These are phyloP conservation scores for Synchiropus splendidus DNA, from an alignment of 2,113 vertebrate genomes.

Conservation along the genomic window DNA sequence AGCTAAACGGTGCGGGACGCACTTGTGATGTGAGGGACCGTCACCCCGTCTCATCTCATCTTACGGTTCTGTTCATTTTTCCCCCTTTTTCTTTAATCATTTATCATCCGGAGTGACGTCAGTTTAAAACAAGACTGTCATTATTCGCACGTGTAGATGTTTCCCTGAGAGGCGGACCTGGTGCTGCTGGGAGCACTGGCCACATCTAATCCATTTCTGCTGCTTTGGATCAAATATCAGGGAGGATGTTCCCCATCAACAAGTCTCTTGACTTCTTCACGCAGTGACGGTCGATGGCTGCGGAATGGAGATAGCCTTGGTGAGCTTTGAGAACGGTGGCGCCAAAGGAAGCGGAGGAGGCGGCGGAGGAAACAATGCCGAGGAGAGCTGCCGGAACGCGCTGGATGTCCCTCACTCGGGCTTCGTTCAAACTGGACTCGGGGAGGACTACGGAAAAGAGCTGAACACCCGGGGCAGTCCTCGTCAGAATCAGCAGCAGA, in stretches of 20 bases:
- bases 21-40: conserved; percentile 65
- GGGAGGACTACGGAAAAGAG: conserved; percentile 49
- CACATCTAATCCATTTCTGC: conserved; percentile 14
- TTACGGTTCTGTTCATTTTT: no score
- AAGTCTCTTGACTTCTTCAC: conserved; percentile 23
- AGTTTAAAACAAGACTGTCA: no score
- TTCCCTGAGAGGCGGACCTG: no score
- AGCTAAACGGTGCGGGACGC: conserved; percentile 36
- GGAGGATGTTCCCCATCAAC: conserved; percentile 41
- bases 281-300: conserved; percentile 56
- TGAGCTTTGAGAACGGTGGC: conserved; percentile 81
- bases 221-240: conserved; percentile 8
- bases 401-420: conserved; percentile 57
- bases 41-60: conserved; percentile 36
- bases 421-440: conserved; percentile 51
- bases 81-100: no score
- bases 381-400: conserved; percentile 54
- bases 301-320: conserved; percentile 84
- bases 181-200: conserved; percentile 12
- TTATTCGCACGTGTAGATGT: no score
- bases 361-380: conserved; percentile 37
- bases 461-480: conserved; percentile 51
- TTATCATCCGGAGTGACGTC: conserved; percentile 37
- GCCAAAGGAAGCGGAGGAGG: conserved; percentile 59
- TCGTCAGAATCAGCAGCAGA: conserved; percentile 12